Conservation (phyloP, 1,140 invertebrate genomes). For the Tenebrio molitor region DNA sequence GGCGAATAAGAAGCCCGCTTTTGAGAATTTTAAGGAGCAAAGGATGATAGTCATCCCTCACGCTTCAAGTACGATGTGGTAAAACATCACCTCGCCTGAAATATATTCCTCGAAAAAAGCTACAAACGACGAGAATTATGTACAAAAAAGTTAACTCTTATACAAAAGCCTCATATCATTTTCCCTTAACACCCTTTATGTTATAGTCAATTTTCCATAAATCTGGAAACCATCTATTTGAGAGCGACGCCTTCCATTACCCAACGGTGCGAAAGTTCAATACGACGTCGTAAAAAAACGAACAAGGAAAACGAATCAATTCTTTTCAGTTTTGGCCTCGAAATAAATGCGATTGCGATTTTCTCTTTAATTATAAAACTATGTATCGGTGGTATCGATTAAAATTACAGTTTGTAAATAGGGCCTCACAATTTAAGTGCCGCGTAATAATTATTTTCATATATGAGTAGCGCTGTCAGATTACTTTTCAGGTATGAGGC, state of each 20-base stretch:
- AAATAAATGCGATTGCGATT: too few relatives aligned
- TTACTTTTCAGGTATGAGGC: too few relatives aligned
- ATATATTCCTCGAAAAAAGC: constrained; percentile 2
- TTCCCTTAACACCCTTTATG: constrained; percentile 16
- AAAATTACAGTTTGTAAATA: too few relatives aligned
- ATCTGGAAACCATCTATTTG: constrained; percentile 14
- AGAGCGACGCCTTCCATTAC: constrained; percentile 19
- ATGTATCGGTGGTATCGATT: too few relatives aligned
- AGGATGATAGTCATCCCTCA: constrained; percentile 20
- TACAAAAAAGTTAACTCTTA: constrained; percentile 10
- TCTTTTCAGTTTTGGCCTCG: too few relatives aligned
- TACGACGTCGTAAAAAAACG: constrained; percentile 2
- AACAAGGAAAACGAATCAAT: too few relatives aligned
- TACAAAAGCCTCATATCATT: constrained; percentile 14
- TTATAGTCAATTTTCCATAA: constrained; percentile 29
- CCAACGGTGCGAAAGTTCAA: constrained; percentile 21
- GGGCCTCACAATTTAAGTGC: too few relatives aligned
- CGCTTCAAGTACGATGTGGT: constrained; percentile 23
- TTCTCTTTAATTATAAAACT: constrained; percentile 23
- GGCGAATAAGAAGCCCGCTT: not conserved
- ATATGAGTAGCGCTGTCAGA: too few relatives aligned
- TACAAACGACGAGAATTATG: constrained; percentile 31
- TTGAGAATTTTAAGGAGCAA: constrained; percentile 19
- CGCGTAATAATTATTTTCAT: too few relatives aligned
- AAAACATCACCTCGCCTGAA: constrained; percentile 16